These are phyloP conservation scores for Halictus quadricinctus DNA, from an alignment of 2,888 invertebrate genomes.

Conservation along the genomic window DNA sequence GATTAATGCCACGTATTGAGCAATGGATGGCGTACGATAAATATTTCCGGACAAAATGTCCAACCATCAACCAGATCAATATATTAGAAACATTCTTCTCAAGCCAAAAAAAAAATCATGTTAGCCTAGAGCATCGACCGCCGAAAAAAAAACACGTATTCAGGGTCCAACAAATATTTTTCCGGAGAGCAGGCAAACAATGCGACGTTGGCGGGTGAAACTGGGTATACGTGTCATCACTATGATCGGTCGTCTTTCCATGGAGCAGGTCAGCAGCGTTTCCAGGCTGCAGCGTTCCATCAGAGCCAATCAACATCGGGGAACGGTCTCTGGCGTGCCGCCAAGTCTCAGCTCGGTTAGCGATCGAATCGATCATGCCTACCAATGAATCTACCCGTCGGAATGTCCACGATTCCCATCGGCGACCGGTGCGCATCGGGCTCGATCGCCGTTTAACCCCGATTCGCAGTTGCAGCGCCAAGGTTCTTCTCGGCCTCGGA, in stretches of 20 bases:
- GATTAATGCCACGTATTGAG: background rate
- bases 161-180: background rate
- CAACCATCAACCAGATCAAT: background rate
- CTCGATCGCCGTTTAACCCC: background rate
- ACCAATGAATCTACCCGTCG: slow-evolving; percentile 6
- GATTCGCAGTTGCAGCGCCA: background rate
- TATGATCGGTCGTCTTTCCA: background rate
- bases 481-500: background rate
- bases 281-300: slow-evolving; percentile 7
- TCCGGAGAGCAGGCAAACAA: background rate
- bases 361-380: slow-evolving; percentile 12
- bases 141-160: background rate
- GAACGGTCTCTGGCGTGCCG: background rate
- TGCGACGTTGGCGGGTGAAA: background rate
- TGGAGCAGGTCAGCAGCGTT: background rate
- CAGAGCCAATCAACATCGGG: background rate
- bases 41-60: background rate
- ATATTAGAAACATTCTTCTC: background rate
- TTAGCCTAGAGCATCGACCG: background rate
- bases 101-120: background rate
- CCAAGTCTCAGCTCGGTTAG: background rate
- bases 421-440: background rate
- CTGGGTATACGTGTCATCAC: background rate
- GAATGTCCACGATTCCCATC: slow-evolving; percentile 15
- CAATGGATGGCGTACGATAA: background rate